Percentiles rank a stretch among this genome's conserved stretches.
phyloP scores from a whole-genome alignment of 1,140 invertebrate species.

The Caenorhabditis elegans region DNA sequence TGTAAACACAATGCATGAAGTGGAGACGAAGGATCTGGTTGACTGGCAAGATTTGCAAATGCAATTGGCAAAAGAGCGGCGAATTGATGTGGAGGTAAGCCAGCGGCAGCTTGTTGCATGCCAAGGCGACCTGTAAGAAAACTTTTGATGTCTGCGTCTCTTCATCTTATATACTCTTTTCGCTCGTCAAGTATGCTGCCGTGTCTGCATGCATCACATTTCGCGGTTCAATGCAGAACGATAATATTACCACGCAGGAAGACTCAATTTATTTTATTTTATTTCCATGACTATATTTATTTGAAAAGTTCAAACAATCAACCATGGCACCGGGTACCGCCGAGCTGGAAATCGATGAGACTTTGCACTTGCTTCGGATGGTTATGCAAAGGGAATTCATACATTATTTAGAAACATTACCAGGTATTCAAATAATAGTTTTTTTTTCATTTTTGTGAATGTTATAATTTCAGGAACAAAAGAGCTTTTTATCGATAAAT shows the following conservation, averaged over 20 bases:
- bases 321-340: not conserved
- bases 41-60: constrained; percentile 32
- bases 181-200: not conserved
- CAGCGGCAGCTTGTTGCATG: constrained; percentile 34
- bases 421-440: not conserved
- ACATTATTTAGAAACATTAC: constrained; percentile 17
- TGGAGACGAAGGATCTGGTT: constrained; percentile 31
- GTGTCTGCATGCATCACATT: not conserved
- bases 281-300: not conserved
- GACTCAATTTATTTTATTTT: not conserved
- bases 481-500: constrained; percentile 10
- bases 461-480: not conserved
- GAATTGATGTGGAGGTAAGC: constrained; percentile 37
- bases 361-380: not conserved
- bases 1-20: constrained; percentile 26
- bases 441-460: not conserved
- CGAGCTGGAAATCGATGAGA: constrained; percentile 5
- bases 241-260: not conserved
- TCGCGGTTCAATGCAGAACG: not conserved
- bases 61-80: constrained; percentile 39
- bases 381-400: constrained; percentile 10
- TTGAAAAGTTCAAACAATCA: not conserved
- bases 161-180: not conserved
- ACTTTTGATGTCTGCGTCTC: constrained; percentile 1
- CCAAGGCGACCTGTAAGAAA: constrained; percentile 37